Evolutionary conservation across 2,797 vertebrate genomes (phyloP).

Genomic region (Eupleurogrammus muticus): DNA sequence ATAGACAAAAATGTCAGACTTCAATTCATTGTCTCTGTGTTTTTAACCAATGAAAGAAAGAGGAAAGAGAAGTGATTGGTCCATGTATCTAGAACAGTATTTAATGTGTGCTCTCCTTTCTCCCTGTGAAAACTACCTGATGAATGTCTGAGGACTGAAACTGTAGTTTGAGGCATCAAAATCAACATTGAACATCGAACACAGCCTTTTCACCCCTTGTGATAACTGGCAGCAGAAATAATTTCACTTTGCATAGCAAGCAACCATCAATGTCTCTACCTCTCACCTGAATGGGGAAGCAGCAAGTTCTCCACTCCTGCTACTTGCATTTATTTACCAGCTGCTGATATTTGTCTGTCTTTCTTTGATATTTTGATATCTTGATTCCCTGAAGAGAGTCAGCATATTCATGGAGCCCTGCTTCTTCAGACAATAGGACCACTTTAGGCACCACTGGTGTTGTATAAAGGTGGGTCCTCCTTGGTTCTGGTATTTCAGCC

Average conservation of each 20-base stretch:
- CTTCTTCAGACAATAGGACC: slow-evolving; percentile 5
- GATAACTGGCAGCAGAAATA: background rate
- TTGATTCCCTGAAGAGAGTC: background rate
- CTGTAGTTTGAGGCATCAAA: too few species aligned
- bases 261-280: background rate
- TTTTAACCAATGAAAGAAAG: too few species aligned
- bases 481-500: slow-evolving; percentile 7
- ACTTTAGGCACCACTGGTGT: background rate
- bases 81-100: too few species aligned
- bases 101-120: too few species aligned
- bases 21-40: too few species aligned
- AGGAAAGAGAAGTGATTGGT: too few species aligned
- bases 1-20: too few species aligned
- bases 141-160: too few species aligned
- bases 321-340: background rate
- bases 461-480: too few species aligned
- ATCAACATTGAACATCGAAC: too few species aligned
- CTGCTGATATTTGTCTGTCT: background rate
- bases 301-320: background rate
- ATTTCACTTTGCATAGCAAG: background rate
- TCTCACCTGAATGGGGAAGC: background rate
- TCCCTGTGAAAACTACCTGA: too few species aligned
- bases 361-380: background rate
- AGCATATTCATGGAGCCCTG: background rate
- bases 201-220: background rate